Conservation (phyloP, 92 coral and sea anemone species). For the Pocillopora meandrina region DNA sequence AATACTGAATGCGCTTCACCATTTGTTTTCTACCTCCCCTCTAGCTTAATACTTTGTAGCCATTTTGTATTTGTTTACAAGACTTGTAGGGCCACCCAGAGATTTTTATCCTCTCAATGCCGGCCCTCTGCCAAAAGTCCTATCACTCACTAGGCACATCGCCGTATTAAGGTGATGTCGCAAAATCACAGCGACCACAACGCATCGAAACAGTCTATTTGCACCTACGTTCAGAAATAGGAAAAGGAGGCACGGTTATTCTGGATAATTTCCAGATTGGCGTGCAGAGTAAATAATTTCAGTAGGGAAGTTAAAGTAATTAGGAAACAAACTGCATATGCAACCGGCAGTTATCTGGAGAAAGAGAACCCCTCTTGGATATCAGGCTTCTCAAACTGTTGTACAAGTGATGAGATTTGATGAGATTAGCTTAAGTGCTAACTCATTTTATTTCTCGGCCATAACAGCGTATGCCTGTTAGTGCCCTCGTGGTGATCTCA, state of each 20-base stretch:
- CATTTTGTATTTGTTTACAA: conserved; percentile 25
- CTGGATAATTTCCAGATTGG: not conserved
- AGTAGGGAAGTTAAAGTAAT: not conserved
- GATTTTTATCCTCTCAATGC: conserved; percentile 5
- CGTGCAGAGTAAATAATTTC: conserved; percentile 2
- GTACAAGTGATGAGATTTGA: not conserved
- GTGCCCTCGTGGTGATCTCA: not conserved
- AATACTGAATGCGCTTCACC: conserved; percentile 14
- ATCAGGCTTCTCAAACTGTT: not conserved
- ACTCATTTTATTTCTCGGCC: not conserved
- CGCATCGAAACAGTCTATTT: not conserved
- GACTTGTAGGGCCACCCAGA: conserved; percentile 6
- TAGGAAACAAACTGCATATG: not conserved
- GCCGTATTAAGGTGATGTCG: not conserved
- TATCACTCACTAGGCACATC: not conserved
- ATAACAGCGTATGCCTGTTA: not conserved
- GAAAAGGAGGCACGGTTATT: not conserved
- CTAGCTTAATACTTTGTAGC: conserved; percentile 9
- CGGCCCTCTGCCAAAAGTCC: conserved; percentile 16
- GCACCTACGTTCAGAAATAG: not conserved
- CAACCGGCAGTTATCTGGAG: conserved; percentile 2
- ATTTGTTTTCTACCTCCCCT: not conserved
- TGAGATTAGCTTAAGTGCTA: conserved; percentile 11
- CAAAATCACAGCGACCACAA: not conserved
- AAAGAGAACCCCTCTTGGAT: not conserved